Conservation (phyloP, 1,140 invertebrate genomes). For the Chlorops oryzae region DNA sequence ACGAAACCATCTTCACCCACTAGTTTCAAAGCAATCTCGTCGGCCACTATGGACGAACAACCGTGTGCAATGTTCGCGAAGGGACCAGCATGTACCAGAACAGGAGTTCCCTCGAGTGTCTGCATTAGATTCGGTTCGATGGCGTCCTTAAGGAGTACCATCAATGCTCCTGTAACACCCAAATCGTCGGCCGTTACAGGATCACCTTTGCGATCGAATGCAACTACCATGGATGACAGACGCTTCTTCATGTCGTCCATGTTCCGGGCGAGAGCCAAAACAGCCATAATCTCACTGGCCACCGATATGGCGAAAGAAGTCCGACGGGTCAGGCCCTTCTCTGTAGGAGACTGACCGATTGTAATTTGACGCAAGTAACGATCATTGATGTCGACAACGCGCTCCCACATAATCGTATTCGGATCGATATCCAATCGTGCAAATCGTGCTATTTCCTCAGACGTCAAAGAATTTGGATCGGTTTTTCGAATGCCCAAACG, state of each 20-base stretch:
- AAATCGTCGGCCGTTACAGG: conserved; percentile 94
- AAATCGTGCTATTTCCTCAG: conserved; percentile 74
- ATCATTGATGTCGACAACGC: conserved; percentile 96
- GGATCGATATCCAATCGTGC: conserved; percentile 86
- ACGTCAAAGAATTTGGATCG: conserved; percentile 72
- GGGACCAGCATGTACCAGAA: conserved; percentile 92
- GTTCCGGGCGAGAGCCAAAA: conserved; percentile 68
- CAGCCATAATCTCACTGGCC: conserved; percentile 98
- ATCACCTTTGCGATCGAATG: conserved; percentile 69
- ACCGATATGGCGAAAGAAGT: conserved; percentile 90
- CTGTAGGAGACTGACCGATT: conserved; percentile 83
- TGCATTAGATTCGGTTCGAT: conserved; percentile 98
- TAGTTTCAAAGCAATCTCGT: conserved; percentile 88
- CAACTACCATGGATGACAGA: conserved; percentile 89
- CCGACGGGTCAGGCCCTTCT: conserved; percentile 79
- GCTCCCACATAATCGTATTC: conserved; percentile 83
- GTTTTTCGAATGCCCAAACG: conserved; percentile 83
- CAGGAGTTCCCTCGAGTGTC: conserved; percentile 89
- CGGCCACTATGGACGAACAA: conserved; percentile 92
- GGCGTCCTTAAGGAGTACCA: conserved; percentile 88
- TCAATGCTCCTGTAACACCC: conserved; percentile 75
- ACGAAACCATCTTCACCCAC: conserved; percentile 91
- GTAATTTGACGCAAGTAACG: conserved; percentile 91
- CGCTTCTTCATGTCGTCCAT: conserved; percentile 82
- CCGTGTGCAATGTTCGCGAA: conserved; percentile 99